phyloP scores from a whole-genome alignment of 2,113 vertebrate species.

The Desmodus rotundus region DNA sequence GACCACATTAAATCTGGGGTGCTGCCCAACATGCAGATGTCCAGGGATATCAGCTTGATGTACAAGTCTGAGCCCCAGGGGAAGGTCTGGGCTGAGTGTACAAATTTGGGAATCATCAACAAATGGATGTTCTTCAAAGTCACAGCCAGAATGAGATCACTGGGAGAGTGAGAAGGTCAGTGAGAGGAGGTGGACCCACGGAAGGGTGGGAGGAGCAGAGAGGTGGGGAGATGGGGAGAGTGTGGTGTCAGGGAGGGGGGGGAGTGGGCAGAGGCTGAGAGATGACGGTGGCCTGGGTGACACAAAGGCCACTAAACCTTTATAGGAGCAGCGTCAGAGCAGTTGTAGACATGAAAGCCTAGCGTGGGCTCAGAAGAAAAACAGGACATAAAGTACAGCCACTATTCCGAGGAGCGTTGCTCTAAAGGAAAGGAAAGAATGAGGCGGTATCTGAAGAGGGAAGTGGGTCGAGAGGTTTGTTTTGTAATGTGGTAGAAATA shows the following conservation, averaged over 20 bases:
- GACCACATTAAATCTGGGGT: background rate
- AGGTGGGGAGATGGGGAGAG: no score
- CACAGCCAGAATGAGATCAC: background rate
- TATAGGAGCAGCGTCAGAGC: accelerated
- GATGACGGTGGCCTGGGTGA: accelerated
- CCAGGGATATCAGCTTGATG: no score
- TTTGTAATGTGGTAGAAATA: background rate
- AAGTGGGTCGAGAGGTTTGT: background rate
- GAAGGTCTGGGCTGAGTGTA: background rate
- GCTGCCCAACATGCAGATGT: accelerated
- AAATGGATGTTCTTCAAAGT: background rate
- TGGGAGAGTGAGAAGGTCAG: background rate
- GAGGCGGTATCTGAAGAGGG: background rate
- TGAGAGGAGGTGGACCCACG: background rate
- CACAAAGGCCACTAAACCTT: background rate
- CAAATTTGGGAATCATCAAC: background rate
- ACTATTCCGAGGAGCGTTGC: background rate
- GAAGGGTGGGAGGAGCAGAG: background rate
- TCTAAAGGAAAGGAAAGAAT: background rate
- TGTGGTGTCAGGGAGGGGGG: accelerated
- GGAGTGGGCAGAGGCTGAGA: background rate
- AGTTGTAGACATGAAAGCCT: background rate
- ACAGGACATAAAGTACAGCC: background rate
- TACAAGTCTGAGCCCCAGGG: background rate
- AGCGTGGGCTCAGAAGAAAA: background rate